Evolutionary conservation across 2,797 vertebrate species (phyloP).

Genomic region (Anguilla anguilla): DNA sequence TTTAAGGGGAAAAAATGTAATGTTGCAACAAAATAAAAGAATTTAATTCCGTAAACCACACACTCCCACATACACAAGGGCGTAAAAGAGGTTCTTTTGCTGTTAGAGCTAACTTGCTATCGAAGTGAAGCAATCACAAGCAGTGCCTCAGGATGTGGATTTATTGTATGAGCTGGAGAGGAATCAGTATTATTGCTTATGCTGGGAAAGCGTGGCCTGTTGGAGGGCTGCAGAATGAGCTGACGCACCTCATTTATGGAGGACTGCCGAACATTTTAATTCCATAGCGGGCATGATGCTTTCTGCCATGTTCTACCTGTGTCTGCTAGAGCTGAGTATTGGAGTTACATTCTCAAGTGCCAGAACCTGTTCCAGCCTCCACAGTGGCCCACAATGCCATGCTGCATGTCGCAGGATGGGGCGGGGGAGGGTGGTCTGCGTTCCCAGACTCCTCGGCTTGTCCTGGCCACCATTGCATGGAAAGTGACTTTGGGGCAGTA

Average conservation of each 20-base stretch:
- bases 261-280: background rate
- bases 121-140: background rate
- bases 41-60: background rate
- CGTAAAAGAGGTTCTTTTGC: background rate
- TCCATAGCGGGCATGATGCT: background rate
- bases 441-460: background rate
- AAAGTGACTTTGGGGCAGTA: slow-evolving; percentile 4
- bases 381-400: background rate
- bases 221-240: slow-evolving; percentile 16
- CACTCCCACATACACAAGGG: background rate
- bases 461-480: slow-evolving; percentile 1
- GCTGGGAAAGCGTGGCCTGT: slow-evolving; percentile 5
- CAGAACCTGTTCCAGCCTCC: background rate
- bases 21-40: background rate
- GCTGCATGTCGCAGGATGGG: background rate
- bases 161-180: background rate
- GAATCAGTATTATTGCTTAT: slow-evolving; percentile 24
- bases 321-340: background rate
- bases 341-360: background rate
- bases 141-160: slow-evolving; percentile 16
- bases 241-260: background rate
- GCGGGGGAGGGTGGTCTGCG: background rate
- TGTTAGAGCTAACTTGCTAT: background rate
- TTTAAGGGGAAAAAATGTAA: background rate
- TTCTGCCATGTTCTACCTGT: background rate